phyloP scores from a whole-genome alignment of 1,140 invertebrate species.

The Piezodorus guildinii region DNA sequence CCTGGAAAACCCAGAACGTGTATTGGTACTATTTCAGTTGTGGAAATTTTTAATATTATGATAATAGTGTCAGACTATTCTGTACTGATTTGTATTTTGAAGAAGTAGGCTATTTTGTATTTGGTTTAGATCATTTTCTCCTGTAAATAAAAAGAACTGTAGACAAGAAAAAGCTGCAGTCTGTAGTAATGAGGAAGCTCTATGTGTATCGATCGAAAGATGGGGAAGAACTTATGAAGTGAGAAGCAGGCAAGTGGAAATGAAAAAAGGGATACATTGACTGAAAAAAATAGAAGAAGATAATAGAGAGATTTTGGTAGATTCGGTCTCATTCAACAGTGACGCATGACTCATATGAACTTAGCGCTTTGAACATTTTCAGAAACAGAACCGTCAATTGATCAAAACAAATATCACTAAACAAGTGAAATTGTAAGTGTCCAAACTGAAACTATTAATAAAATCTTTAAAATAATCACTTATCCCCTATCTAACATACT shows the following conservation, averaged over 20 bases:
- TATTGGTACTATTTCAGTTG: slow-evolving; percentile 26
- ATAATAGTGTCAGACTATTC: slow-evolving; percentile 29
- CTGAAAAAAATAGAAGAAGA: background rate
- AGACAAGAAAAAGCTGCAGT: slow-evolving; percentile 18
- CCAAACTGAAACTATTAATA: too few relatives aligned
- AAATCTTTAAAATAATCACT: too few relatives aligned
- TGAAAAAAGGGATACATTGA: background rate
- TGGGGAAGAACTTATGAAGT: slow-evolving; percentile 14
- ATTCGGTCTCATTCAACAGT: slow-evolving; percentile 14
- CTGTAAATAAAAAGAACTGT: slow-evolving; percentile 10
- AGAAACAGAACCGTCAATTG: too few relatives aligned
- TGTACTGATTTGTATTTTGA: slow-evolving; percentile 26
- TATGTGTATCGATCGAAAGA: slow-evolving; percentile 13
- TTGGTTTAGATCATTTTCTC: slow-evolving; percentile 3
- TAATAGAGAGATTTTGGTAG: background rate
- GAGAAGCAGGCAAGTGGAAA: slow-evolving; percentile 18
- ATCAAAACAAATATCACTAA: too few relatives aligned
- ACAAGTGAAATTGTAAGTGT: too few relatives aligned
- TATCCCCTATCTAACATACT: background rate
- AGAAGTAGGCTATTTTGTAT: slow-evolving; percentile 15
- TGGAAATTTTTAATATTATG: slow-evolving; percentile 19
- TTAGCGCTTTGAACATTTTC: slow-evolving; percentile 6
- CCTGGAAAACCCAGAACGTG: slow-evolving; percentile 10
- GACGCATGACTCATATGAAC: slow-evolving; percentile 16
- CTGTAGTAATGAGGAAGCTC: slow-evolving; percentile 17